phyloP scores from a whole-genome alignment of 2,888 invertebrate genomes.

The Aporophyla lueneburgensis region DNA sequence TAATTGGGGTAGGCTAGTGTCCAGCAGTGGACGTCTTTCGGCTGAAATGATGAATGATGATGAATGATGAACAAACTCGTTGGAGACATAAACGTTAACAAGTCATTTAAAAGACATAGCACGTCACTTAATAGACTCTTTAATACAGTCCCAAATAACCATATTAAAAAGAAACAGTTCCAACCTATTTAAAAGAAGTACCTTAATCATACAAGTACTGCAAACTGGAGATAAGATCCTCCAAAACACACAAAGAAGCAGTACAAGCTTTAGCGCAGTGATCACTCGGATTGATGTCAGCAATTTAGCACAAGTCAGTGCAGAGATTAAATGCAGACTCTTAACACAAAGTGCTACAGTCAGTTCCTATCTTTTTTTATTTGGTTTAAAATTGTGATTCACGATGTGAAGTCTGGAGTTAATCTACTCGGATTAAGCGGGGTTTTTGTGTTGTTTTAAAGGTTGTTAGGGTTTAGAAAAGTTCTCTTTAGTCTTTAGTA shows the following conservation, averaged over 20 bases:
- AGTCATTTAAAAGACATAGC: not conserved
- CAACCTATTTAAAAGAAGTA: slow-evolving; percentile 20
- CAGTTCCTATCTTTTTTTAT: slow-evolving; percentile 69
- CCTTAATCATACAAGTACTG: slow-evolving; percentile 14
- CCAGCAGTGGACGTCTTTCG: too few relatives aligned
- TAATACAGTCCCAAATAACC: slow-evolving; percentile 22
- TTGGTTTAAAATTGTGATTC: slow-evolving; percentile 71
- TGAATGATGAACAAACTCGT: too few relatives aligned
- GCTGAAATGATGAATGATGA: too few relatives aligned
- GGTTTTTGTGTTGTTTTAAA: slow-evolving; percentile 41
- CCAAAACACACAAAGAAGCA: slow-evolving; percentile 57
- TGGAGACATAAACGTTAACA: not conserved
- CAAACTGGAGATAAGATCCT: slow-evolving; percentile 55
- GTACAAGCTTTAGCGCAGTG: slow-evolving; percentile 71
- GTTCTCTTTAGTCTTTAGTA: not conserved
- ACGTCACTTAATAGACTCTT: too few relatives aligned
- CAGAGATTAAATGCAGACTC: slow-evolving; percentile 84
- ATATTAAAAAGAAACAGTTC: not conserved
- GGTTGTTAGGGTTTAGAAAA: not conserved
- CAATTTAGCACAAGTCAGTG: slow-evolving; percentile 80
- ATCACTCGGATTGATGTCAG: slow-evolving; percentile 82
- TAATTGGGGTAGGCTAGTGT: too few relatives aligned
- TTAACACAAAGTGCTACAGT: slow-evolving; percentile 72
- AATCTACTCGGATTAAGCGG: slow-evolving; percentile 62
- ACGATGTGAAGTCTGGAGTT: slow-evolving; percentile 73